A percentile compares a stretch with the other conserved stretches of the same genome.
These are phyloP conservation scores for Blastomussa wellsi DNA, from an alignment of 92 coral and sea anemone genomes.

Conservation along the genomic window DNA sequence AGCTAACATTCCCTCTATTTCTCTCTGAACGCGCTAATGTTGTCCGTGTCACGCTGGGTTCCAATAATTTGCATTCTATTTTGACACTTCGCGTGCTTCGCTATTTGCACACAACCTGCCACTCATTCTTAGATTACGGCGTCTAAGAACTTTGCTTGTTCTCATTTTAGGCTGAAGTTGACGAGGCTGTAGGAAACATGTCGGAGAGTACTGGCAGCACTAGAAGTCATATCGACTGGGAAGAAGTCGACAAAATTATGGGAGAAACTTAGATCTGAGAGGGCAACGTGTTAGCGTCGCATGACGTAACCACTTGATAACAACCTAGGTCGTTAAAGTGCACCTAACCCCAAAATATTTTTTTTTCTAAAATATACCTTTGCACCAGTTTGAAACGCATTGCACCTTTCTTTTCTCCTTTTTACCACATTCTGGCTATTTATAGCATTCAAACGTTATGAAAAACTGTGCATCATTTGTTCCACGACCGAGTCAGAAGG, in stretches of 20 bases:
- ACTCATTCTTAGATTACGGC: not conserved
- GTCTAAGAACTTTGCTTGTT: not conserved
- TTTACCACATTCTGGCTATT: no score
- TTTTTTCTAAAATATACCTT: no score
- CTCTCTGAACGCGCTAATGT: no score
- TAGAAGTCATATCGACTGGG: conserved; percentile 91
- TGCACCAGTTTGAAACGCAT: no score
- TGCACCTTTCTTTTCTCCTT: no score
- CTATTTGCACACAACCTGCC: not conserved
- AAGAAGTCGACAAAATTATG: conserved; percentile 85
- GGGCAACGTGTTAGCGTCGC: not conserved
- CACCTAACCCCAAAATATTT: not conserved
- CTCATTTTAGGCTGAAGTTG: conserved; percentile 86
- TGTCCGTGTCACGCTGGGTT: no score
- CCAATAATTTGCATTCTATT: no score
- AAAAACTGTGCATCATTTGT: no score
- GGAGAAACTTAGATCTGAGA: conserved; percentile 3
- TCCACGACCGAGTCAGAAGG: no score
- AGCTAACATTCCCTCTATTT: no score
- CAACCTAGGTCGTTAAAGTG: not conserved
- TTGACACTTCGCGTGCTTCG: no score
- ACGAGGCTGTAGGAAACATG: conserved; percentile 92
- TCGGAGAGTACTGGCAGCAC: conserved; percentile 91
- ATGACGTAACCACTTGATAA: not conserved
- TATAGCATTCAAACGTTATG: no score